These are phyloP conservation scores for Buceros bicornis DNA, from an alignment of 2,797 vertebrate species.

Conservation along the genomic window DNA sequence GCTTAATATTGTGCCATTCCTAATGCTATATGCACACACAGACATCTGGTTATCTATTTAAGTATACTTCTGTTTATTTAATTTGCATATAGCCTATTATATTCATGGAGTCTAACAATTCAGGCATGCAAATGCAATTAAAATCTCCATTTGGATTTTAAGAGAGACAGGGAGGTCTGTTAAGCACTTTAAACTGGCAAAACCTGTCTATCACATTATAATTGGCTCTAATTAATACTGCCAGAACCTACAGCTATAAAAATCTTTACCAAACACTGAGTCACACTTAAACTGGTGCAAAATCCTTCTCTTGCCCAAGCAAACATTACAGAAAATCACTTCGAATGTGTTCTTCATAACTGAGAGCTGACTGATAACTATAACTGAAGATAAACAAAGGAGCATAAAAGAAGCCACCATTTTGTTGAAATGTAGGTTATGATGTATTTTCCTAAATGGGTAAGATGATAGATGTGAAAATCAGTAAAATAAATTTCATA, in stretches of 20 bases:
- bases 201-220: constrained; percentile 62
- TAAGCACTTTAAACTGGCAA: constrained; percentile 56
- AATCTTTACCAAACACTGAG: constrained; percentile 63
- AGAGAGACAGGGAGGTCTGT: constrained; percentile 56
- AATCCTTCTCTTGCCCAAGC: constrained; percentile 10
- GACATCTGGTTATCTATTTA: neutral
- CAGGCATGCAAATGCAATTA: constrained; percentile 26
- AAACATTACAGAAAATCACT: constrained; percentile 27
- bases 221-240: constrained; percentile 69
- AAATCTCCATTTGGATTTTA: constrained; percentile 34
- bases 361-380: neutral
- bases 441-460: neutral
- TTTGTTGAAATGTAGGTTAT: neutral
- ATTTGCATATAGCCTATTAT: constrained; percentile 3
- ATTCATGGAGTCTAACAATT: neutral
- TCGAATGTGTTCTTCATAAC: constrained; percentile 31
- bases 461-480: neutral
- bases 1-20: neutral
- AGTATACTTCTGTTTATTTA: constrained; percentile 5
- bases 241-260: constrained; percentile 65
- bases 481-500: neutral
- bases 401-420: neutral
- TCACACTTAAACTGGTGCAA: constrained; percentile 39
- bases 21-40: neutral
- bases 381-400: neutral